Percentiles rank a stretch among this genome's conserved stretches.
phyloP scores from a whole-genome alignment of 2,113 vertebrate species.

The Choloepus hoffmanni region DNA sequence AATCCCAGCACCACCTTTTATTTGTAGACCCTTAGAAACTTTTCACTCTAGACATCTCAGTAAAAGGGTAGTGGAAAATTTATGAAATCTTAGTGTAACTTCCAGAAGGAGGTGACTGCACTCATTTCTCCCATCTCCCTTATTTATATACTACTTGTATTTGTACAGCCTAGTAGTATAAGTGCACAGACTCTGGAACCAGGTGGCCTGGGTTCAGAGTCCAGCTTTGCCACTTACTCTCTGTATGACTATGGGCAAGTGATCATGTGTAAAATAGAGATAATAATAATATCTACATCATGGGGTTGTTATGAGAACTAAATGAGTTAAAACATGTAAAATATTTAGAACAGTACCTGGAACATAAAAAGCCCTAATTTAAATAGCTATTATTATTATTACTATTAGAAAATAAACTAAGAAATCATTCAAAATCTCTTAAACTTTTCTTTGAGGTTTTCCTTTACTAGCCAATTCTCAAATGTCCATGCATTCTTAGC shows the following conservation, averaged over 20 bases:
- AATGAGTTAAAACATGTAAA: neutral
- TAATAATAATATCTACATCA: neutral
- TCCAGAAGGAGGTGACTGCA: neutral
- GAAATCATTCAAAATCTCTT: neutral
- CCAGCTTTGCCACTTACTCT: constrained; percentile 4
- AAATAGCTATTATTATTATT: neutral
- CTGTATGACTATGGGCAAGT: neutral
- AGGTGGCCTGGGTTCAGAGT: neutral
- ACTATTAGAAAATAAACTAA: constrained; percentile 19
- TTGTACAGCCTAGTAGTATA: neutral
- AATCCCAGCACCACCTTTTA: neutral
- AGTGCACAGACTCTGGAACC: neutral
- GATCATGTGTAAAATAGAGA: neutral
- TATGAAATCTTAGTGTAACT: constrained; percentile 32
- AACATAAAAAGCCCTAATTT: neutral
- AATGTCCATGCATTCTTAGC: neutral
- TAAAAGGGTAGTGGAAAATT: constrained; percentile 9
- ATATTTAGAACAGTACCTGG: neutral
- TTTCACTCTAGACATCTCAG: neutral
- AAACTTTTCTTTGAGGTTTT: constrained; percentile 17
- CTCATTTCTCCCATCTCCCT: neutral
- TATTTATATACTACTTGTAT: neutral
- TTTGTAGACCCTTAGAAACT: constrained; percentile 19
- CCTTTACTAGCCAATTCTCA: neutral
- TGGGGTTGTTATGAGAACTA: neutral